A percentile compares a stretch with the other conserved stretches of the same genome.
phyloP scores from a whole-genome alignment of 2,888 invertebrate species.

The Psylliodes chrysocephalus region DNA sequence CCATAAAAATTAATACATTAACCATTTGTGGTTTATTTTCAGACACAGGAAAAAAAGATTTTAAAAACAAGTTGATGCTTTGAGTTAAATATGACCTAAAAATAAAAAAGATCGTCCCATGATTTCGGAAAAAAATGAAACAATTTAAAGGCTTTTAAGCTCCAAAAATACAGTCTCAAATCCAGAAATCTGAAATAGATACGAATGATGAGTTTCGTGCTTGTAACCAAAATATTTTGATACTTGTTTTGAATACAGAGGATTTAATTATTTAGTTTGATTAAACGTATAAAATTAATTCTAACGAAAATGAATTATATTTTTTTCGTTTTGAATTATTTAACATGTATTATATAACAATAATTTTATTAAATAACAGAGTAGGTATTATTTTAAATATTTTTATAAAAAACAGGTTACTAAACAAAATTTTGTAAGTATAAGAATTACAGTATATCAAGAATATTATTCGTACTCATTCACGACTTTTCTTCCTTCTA shows the following conservation, averaged over 20 bases:
- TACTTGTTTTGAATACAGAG: constrained; percentile 19
- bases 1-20: constrained; percentile 23
- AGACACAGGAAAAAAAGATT: constrained; percentile 17
- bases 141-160: constrained; percentile 26
- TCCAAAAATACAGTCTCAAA: constrained; percentile 24
- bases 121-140: constrained; percentile 20
- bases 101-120: constrained; percentile 12
- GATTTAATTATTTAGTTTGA: too few relatives aligned
- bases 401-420: too few relatives aligned
- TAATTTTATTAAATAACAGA: too few relatives aligned
- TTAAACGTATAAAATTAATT: neutral
- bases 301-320: too few relatives aligned
- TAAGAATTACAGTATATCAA: too few relatives aligned
- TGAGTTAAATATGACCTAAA: constrained; percentile 17
- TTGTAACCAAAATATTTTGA: constrained; percentile 28
- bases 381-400: too few relatives aligned
- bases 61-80: constrained; percentile 9
- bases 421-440: too few relatives aligned
- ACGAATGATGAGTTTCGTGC: constrained; percentile 9
- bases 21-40: constrained; percentile 27
- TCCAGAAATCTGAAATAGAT: constrained; percentile 19
- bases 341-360: too few relatives aligned
- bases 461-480: too few relatives aligned
- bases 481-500: too few relatives aligned
- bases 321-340: too few relatives aligned